phyloP scores from a whole-genome alignment of 2,888 invertebrate species.

The Strigamia transsilvanica region DNA sequence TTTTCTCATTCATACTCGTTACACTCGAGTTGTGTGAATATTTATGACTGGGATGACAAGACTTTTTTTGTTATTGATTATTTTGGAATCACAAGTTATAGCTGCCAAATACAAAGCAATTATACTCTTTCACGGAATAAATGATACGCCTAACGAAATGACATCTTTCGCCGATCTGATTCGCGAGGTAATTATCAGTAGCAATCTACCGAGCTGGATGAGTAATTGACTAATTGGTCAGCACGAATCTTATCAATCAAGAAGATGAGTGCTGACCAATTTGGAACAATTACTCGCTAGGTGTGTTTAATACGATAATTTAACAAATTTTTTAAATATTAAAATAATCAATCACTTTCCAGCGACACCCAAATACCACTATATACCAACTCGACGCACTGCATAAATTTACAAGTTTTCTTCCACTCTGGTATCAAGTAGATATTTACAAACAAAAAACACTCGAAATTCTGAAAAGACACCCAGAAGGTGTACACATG shows the following conservation, averaged over 20 bases:
- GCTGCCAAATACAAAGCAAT: neutral
- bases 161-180: neutral
- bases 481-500: neutral
- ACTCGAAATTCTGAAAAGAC: neutral
- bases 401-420: neutral
- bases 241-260: too few relatives aligned
- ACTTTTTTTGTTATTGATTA: neutral
- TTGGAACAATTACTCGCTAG: too few relatives aligned
- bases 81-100: neutral
- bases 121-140: neutral
- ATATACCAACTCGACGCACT: neutral
- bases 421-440: neutral
- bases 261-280: too few relatives aligned
- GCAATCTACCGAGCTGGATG: too few relatives aligned
- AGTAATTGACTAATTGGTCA: too few relatives aligned
- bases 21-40: too few relatives aligned
- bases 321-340: neutral
- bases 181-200: neutral
- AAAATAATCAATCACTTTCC: neutral
- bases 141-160: neutral
- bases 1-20: too few relatives aligned
- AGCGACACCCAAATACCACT: neutral
- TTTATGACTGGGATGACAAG: neutral
- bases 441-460: constrained; percentile 4
- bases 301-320: too few relatives aligned